These are phyloP conservation scores for Delphinapterus leucas DNA, from an alignment of 2,113 vertebrate genomes.

Conservation along the genomic window DNA sequence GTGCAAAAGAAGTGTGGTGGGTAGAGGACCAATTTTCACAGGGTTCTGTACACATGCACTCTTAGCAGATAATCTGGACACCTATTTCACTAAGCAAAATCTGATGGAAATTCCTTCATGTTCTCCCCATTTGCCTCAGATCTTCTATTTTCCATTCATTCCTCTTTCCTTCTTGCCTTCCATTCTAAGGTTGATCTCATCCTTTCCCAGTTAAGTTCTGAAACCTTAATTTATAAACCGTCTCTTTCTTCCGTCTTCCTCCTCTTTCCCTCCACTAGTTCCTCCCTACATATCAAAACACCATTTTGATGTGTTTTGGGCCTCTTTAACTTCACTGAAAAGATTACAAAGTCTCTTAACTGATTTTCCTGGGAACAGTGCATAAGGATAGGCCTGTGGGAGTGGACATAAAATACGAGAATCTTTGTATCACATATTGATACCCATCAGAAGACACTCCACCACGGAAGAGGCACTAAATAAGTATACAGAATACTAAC, in stretches of 20 bases:
- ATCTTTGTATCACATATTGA: neutral
- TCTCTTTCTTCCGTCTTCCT: neutral
- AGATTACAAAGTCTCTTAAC: neutral
- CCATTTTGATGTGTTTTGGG: no score
- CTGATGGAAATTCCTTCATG: neutral
- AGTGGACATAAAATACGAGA: neutral
- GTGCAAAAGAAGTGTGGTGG: neutral
- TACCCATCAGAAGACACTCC: neutral
- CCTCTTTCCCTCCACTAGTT: neutral
- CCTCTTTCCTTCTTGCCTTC: neutral
- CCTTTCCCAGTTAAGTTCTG: neutral
- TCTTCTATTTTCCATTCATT: neutral
- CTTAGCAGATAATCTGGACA: neutral
- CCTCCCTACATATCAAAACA: neutral
- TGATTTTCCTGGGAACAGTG: neutral
- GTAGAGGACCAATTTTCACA: neutral
- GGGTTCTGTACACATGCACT: neutral
- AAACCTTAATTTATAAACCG: neutral
- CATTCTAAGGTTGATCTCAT: neutral
- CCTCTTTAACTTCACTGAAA: conserved; percentile 1
- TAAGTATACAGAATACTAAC: neutral
- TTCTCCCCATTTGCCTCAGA: neutral
- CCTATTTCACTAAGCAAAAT: neutral
- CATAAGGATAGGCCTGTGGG: neutral
- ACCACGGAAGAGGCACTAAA: neutral